Evolutionary conservation across 2,888 invertebrate species (phyloP).

Genomic region (Ptycholaimellus sp.): DNA sequence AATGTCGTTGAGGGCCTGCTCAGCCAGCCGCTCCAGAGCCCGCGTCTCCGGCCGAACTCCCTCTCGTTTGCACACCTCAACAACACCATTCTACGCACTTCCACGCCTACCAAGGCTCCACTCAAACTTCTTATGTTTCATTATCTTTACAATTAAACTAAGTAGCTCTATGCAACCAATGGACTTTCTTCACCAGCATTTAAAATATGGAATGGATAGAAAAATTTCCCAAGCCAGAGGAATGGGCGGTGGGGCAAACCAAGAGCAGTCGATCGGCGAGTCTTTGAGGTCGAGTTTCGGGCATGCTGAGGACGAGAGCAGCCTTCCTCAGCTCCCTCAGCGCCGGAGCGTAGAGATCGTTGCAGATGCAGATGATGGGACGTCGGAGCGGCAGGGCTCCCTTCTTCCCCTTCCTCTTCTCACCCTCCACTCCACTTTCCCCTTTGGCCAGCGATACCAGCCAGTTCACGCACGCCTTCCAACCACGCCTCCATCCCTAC

Average conservation of each 20-base stretch:
- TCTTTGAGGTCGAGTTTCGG: constrained; percentile 22
- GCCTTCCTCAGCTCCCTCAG: constrained; percentile 52
- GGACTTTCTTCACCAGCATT: too few species aligned
- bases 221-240: too few species aligned
- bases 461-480: constrained; percentile 59
- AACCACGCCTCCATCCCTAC: too few species aligned
- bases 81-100: constrained; percentile 7
- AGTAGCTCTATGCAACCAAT: too few species aligned
- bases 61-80: constrained; percentile 35
- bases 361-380: constrained; percentile 89
- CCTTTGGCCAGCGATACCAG: constrained; percentile 48
- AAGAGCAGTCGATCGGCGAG: constrained; percentile 39
- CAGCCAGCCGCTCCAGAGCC: constrained; percentile 48
- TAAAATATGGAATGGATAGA: too few species aligned
- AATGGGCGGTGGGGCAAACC: too few species aligned
- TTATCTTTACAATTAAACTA: too few species aligned
- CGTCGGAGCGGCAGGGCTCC: constrained; percentile 35
- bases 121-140: too few species aligned
- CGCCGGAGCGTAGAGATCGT: constrained; percentile 53
- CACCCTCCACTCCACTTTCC: constrained; percentile 20
- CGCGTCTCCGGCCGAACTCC: constrained; percentile 43
- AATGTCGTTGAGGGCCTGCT: constrained; percentile 65
- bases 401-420: constrained; percentile 28
- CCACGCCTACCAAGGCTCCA: too few species aligned
- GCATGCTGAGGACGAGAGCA: constrained; percentile 44